Conservation (phyloP, 1,140 invertebrate species). For the Drosophila bipectinata region DNA sequence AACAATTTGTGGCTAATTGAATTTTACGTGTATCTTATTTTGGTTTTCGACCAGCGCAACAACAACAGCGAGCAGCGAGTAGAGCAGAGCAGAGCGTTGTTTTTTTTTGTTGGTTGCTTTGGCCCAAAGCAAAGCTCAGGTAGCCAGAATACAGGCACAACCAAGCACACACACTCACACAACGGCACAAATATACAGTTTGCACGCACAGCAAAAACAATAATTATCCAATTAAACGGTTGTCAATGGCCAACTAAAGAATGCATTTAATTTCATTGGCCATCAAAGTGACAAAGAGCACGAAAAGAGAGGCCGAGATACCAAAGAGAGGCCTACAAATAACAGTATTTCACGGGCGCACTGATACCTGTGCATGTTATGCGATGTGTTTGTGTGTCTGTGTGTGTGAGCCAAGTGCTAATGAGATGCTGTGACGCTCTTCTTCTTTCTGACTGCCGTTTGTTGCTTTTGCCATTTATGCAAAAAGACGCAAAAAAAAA, state of each 20-base stretch:
- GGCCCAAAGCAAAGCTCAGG: constrained; percentile 47
- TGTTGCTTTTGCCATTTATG: constrained; percentile 80
- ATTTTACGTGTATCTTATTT: constrained; percentile 68
- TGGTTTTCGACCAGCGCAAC: constrained; percentile 54
- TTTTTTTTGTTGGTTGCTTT: constrained; percentile 16
- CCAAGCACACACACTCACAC: constrained; percentile 33
- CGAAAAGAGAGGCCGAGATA: constrained; percentile 27
- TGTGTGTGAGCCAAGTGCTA: constrained; percentile 63
- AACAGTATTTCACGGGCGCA: constrained; percentile 79
- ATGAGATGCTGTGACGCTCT: constrained; percentile 71
- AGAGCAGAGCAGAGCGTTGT: constrained; percentile 35
- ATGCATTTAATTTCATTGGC: constrained; percentile 69
- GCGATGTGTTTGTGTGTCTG: constrained; percentile 12
- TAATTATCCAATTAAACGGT: constrained; percentile 73
- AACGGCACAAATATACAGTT: constrained; percentile 39
- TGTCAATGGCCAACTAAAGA: constrained; percentile 53
- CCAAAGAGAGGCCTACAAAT: constrained; percentile 12
- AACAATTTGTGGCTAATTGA: constrained; percentile 74
- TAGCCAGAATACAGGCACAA: constrained; percentile 51
- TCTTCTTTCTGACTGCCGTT: constrained; percentile 48
- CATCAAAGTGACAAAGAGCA: constrained; percentile 25
- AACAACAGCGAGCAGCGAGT: constrained; percentile 62
- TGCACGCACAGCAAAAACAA: constrained; percentile 41
- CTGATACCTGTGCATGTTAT: constrained; percentile 32
- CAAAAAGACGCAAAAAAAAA: constrained; percentile 61